Evolutionary conservation across 1,140 invertebrate species (phyloP).

Genomic region (Marisa cornuarietis): DNA sequence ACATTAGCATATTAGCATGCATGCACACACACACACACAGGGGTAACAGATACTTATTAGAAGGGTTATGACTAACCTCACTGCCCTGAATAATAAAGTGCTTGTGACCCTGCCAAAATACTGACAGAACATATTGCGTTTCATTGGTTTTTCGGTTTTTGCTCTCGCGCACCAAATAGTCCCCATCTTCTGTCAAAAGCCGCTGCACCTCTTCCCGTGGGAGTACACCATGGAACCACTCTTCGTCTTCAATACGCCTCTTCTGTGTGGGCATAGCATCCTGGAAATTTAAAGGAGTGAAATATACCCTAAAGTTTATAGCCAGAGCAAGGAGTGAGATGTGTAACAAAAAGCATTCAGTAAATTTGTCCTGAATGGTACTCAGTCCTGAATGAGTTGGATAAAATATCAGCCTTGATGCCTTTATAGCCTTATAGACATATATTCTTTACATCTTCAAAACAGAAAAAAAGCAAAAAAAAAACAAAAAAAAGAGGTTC

Average conservation of each 20-base stretch:
- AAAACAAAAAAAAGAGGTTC: too few relatives aligned
- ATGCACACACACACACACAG: too few relatives aligned
- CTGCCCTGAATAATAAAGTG: slow-evolving; percentile 94
- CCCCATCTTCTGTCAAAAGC: slow-evolving; percentile 86
- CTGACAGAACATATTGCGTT: slow-evolving; percentile 84
- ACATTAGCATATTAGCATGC: too few relatives aligned
- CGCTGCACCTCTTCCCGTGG: slow-evolving; percentile 95
- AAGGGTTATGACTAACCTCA: slow-evolving; percentile 45
- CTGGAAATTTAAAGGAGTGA: not conserved
- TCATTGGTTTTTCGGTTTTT: slow-evolving; percentile 87
- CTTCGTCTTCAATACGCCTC: slow-evolving; percentile 56
- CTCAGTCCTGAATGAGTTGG: too few relatives aligned
- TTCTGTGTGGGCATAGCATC: slow-evolving; percentile 17
- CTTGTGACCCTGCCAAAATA: slow-evolving; percentile 91
- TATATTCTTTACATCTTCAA: too few relatives aligned
- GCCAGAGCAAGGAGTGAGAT: too few relatives aligned
- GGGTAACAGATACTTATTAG: not conserved
- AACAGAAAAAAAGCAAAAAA: too few relatives aligned
- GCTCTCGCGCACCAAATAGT: slow-evolving; percentile 94
- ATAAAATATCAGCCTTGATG: too few relatives aligned
- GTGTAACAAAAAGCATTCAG: too few relatives aligned
- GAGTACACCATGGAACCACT: slow-evolving; percentile 96
- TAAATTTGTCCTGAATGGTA: too few relatives aligned
- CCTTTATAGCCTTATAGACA: too few relatives aligned
- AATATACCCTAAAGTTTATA: too few relatives aligned